These are phyloP conservation scores for Psittacara wagleri DNA, from an alignment of 2,113 vertebrate genomes.

Conservation along the genomic window DNA sequence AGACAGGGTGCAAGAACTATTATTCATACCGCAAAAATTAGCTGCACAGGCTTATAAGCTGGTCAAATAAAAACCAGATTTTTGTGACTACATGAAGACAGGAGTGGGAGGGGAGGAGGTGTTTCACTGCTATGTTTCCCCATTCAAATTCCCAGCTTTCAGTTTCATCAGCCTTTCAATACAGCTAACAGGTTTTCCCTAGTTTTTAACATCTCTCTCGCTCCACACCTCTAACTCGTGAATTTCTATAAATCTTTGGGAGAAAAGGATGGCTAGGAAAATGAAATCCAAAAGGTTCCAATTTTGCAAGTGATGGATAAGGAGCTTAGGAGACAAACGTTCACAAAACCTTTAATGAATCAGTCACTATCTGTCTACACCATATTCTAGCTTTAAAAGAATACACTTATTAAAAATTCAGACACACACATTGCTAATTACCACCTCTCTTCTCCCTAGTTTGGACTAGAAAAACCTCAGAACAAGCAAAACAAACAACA, in stretches of 20 bases:
- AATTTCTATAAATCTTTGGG: neutral
- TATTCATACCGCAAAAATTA: neutral
- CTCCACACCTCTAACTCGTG: neutral
- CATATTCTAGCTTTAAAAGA: no score
- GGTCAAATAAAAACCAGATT: neutral
- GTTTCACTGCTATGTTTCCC: neutral
- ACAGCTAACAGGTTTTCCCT: neutral
- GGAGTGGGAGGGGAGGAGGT: neutral
- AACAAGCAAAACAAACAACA: neutral
- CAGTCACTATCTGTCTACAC: accelerated
- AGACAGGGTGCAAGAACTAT: neutral
- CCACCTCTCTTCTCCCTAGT: neutral
- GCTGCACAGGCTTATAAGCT: neutral
- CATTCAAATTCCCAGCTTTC: neutral
- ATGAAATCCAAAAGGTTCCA: neutral
- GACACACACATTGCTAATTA: accelerated
- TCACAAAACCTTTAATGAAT: neutral
- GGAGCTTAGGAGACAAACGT: neutral
- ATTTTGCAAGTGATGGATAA: neutral
- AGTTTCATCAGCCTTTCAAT: neutral
- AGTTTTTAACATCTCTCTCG: neutral
- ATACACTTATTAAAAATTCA: accelerated
- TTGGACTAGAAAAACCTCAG: no score
- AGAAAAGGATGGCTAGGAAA: neutral
- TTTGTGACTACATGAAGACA: neutral